Evolutionary conservation across 1,140 invertebrate genomes (phyloP), one percentile per base, ranked within the genome.

Genomic region (Heliconius melpomene): DNA sequence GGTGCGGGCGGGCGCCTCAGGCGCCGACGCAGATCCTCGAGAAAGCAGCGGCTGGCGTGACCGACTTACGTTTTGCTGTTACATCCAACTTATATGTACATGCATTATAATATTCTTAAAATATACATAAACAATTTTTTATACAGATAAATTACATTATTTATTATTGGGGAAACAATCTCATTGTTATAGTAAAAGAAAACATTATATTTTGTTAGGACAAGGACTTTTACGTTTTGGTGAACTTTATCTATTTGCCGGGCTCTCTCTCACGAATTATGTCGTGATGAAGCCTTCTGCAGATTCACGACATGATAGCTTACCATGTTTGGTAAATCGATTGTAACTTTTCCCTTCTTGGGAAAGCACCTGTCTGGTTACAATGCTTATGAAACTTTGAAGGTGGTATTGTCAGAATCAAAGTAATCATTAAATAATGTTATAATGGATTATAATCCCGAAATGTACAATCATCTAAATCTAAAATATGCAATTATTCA

Each of bases 291-390:
- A 81, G 82, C 85, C 36, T 79, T 80, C 79, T 77, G 86, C 82
- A 87, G 92, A 93, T 93, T 85, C 92, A 93, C 91, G 92, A 90
- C 83, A 77, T 77, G 92, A 93, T 93, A 92, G 86, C 82, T 76
- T 50, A 13, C 75, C 72, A 8, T 72, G 46, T 79, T 74, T 66
- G 78, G 72, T 79, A 74, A 79, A 74, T 79, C 52, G 78, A 79
- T 79, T 79, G 72, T 57, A 76, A 72, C 46, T 77, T 46, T 52
- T 72, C 66, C 60, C 70, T 72, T 52, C n/a, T 72, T 54, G 46
- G 70, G 71, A 72, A 72, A 72, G 71, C 71, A 72, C 71, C 71
- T 72, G 71, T 72, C 36, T 36, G 3, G 8, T 0, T 40, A 38
- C 71, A 72, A 66, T 66, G 26, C 60, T 66, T 26, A 26, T 66